These are phyloP conservation scores for Blera fallax DNA, from an alignment of 2,888 invertebrate genomes.

Conservation along the genomic window DNA sequence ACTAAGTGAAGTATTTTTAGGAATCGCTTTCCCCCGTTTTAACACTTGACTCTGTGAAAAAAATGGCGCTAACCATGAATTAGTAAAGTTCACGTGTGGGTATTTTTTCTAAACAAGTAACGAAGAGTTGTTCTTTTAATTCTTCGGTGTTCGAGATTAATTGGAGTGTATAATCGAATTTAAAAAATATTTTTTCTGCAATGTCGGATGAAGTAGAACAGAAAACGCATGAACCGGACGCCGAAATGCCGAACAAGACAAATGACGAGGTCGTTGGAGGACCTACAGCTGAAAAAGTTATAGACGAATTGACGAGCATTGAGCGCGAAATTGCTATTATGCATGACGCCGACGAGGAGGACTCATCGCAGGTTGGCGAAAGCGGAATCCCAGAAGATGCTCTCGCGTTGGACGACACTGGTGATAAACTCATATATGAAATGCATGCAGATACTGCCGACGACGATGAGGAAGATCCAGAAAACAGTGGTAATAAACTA, in stretches of 20 bases:
- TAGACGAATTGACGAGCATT: slow-evolving; percentile 78
- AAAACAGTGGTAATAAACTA: neutral
- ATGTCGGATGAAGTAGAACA: slow-evolving; percentile 58
- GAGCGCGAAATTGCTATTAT: slow-evolving; percentile 80
- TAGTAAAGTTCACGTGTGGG: slow-evolving; percentile 62
- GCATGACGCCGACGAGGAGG: slow-evolving; percentile 75
- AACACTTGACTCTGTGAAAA: slow-evolving; percentile 30
- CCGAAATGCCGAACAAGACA: neutral
- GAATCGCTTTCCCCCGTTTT: neutral
- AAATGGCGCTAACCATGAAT: slow-evolving; percentile 68
- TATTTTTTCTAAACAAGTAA: slow-evolving; percentile 3
- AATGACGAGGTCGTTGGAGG: neutral
- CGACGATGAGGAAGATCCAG: neutral
- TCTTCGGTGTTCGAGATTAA: neutral
- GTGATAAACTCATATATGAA: neutral
- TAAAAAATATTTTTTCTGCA: neutral
- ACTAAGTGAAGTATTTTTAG: slow-evolving; percentile 23
- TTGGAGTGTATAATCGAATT: neutral
- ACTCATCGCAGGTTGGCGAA: neutral
- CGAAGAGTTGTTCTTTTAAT: neutral
- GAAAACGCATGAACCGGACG: neutral
- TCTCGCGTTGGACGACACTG: slow-evolving; percentile 4
- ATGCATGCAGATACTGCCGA: neutral
- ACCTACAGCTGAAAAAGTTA: neutral
- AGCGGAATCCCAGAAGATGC: slow-evolving; percentile 26